Evolutionary conservation across 1,140 invertebrate genomes (phyloP).

Genomic region (Neuroterus valhalla): DNA sequence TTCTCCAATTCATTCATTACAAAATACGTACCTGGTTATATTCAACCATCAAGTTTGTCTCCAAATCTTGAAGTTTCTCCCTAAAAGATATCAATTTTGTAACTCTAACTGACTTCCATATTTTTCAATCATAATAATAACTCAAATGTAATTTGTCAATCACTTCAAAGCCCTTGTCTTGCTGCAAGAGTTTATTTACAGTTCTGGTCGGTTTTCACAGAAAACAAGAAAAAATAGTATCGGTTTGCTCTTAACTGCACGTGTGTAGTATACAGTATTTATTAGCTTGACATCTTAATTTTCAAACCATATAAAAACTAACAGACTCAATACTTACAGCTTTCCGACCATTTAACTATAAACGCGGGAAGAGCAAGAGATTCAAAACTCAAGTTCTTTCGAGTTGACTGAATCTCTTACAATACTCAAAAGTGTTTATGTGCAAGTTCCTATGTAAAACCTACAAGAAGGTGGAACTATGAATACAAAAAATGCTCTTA

Average conservation of each 20-base stretch:
- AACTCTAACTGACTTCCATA: background rate
- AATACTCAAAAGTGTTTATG: no score
- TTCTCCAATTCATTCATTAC: background rate
- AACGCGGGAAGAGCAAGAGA: background rate
- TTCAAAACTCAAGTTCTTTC: no score
- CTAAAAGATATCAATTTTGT: conserved; percentile 8
- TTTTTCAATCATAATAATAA: background rate
- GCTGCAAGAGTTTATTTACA: background rate
- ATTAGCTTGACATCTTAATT: conserved; percentile 60
- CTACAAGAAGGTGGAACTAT: conserved; percentile 10
- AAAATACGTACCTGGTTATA: conserved; percentile 17
- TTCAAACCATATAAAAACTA: conserved; percentile 30
- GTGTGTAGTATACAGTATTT: conserved; percentile 67
- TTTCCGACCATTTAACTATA: conserved; percentile 29
- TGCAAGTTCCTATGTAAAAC: background rate
- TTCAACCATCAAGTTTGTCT: background rate
- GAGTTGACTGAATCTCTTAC: no score
- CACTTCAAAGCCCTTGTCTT: background rate
- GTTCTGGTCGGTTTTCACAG: conserved; percentile 15
- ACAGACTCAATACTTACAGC: conserved; percentile 51
- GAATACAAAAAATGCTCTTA: conserved; percentile 33
- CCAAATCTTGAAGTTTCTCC: background rate
- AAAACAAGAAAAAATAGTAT: background rate
- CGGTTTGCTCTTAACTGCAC: conserved; percentile 5
- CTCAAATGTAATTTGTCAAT: background rate